These are phyloP conservation scores for Scomber japonicus DNA, from an alignment of 2,113 vertebrate species.

Conservation along the genomic window DNA sequence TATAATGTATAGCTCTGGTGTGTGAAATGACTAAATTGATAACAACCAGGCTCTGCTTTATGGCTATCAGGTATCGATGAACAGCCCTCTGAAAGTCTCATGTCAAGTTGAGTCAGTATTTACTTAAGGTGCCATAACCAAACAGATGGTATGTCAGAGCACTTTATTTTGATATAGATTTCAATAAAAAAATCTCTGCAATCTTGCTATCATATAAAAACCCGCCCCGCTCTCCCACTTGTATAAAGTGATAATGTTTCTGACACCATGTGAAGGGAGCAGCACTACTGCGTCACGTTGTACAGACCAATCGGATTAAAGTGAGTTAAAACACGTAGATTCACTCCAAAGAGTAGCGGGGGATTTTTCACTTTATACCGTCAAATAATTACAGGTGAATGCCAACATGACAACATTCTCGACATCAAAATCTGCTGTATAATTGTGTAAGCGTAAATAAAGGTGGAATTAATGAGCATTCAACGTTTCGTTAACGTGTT, in stretches of 20 bases:
- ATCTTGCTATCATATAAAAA: not conserved
- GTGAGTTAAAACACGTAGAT: conserved; percentile 59
- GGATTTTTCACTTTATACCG: fast-evolving
- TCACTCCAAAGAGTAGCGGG: conserved; percentile 14
- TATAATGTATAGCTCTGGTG: not conserved
- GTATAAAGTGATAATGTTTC: conserved; percentile 23
- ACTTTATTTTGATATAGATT: not conserved
- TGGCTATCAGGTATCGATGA: not conserved
- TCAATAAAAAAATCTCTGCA: not conserved
- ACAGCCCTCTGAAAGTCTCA: not conserved
- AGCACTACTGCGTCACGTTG: conserved; percentile 71
- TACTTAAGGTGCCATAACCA: not conserved
- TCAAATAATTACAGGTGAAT: not conserved
- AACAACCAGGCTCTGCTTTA: not conserved
- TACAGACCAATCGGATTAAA: conserved; percentile 85
- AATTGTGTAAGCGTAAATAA: fast-evolving
- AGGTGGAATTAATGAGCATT: fast-evolving
- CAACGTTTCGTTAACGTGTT: not conserved
- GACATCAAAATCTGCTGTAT: fast-evolving
- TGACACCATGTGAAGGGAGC: conserved; percentile 57
- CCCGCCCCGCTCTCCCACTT: not conserved
- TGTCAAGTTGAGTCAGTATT: not conserved
- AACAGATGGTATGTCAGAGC: not conserved
- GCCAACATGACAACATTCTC: fast-evolving
- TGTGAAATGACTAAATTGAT: no score